These are phyloP conservation scores for Calidris pygmaea DNA, from an alignment of 2,113 vertebrate species.

Conservation along the genomic window DNA sequence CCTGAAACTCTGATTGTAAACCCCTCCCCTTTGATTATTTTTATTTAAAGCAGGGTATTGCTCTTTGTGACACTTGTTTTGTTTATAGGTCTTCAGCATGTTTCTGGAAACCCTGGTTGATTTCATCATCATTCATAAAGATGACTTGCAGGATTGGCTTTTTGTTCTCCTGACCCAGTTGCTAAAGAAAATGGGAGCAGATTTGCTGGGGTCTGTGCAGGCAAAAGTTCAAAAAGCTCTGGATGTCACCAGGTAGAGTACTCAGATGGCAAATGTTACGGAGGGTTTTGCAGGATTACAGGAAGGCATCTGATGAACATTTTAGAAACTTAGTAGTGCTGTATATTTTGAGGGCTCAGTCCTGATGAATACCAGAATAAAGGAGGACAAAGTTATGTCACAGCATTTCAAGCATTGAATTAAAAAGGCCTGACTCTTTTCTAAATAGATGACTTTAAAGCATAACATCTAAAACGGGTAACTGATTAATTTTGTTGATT, in stretches of 20 bases:
- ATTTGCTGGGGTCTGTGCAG: conserved; percentile 95
- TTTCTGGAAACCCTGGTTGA: conserved; percentile 98
- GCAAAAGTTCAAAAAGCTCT: conserved; percentile 98
- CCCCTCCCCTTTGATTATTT: background rate
- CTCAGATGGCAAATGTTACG: background rate
- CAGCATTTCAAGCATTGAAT: background rate
- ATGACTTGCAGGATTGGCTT: conserved; percentile 98
- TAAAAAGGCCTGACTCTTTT: background rate
- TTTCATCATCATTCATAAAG: conserved; percentile 94
- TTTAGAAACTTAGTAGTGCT: background rate
- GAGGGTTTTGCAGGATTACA: background rate
- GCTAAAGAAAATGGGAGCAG: conserved; percentile 98
- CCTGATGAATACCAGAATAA: background rate
- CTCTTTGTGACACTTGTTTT: background rate
- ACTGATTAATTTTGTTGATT: background rate
- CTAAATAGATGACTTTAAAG: background rate
- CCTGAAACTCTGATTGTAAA: background rate
- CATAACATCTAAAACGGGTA: background rate
- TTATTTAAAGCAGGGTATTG: background rate
- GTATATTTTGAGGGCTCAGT: background rate
- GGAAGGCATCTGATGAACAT: background rate
- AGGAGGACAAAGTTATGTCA: background rate
- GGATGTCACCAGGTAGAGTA: conserved; percentile 90
- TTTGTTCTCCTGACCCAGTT: conserved; percentile 97
- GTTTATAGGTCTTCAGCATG: conserved; percentile 94